Conservation (phyloP, 2,113 vertebrate genomes). For the Cyanocitta stelleri region DNA sequence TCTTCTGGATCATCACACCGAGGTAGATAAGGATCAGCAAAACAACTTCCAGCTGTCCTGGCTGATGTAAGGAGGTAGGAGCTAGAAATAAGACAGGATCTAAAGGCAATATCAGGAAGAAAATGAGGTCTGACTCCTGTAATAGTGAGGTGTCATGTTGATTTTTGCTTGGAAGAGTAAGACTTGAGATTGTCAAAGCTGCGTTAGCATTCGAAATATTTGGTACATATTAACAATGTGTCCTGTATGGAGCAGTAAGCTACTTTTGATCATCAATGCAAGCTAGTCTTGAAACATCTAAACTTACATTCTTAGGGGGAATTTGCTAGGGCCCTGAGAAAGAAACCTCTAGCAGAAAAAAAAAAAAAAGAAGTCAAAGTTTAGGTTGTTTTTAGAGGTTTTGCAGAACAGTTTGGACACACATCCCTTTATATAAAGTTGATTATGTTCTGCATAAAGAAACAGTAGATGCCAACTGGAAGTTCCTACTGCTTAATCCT, state of each 20-base stretch:
- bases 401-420: not conserved
- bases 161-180: not conserved
- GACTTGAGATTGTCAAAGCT: not conserved
- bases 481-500: not conserved
- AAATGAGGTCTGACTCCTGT: not conserved
- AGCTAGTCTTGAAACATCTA: not conserved
- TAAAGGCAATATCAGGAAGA: not conserved
- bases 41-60: not conserved
- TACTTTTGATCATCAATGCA: not conserved
- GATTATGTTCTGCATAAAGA: not conserved
- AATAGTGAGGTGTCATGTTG: not conserved
- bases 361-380: not conserved
- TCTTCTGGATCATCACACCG: not conserved
- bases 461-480: not conserved
- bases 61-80: not conserved
- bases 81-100: not conserved
- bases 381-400: not conserved
- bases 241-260: not conserved
- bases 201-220: not conserved
- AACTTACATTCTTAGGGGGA: not conserved
- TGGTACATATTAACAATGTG: not conserved
- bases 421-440: accelerated
- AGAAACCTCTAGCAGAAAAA: not conserved
- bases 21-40: not conserved
- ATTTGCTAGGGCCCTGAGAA: not conserved